Percentiles rank a stretch among this genome's conserved stretches.
Evolutionary conservation across 1,140 invertebrate genomes (phyloP).

Genomic region (Eciton burchellii): DNA sequence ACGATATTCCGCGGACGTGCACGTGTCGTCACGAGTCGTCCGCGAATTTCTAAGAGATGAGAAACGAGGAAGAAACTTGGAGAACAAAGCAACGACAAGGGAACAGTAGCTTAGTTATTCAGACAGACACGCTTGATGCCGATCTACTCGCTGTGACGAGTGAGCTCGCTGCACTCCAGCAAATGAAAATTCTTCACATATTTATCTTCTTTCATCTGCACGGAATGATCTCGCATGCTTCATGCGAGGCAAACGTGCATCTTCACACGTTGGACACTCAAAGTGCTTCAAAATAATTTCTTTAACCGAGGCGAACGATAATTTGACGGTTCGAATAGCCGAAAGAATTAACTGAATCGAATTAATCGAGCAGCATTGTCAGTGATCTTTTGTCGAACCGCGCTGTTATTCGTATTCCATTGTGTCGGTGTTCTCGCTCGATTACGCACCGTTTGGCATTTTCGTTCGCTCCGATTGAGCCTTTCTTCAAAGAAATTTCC

Average conservation of each 20-base stretch:
- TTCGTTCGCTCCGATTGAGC: conserved; percentile 26
- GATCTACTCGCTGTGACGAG: neutral
- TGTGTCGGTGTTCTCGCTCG: conserved; percentile 31
- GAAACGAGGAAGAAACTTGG: neutral
- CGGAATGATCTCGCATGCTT: neutral
- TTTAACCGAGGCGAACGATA: neutral
- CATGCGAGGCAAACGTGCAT: neutral
- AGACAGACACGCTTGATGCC: conserved; percentile 1
- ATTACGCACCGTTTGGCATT: conserved; percentile 8
- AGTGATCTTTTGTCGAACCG: conserved; percentile 11
- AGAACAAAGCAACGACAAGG: neutral
- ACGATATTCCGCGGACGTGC: too few relatives aligned
- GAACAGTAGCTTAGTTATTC: conserved; percentile 24
- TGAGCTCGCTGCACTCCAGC: neutral
- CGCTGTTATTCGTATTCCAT: conserved; percentile 33
- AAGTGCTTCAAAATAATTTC: conserved; percentile 9
- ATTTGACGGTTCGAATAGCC: conserved; percentile 7
- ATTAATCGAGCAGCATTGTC: too few relatives aligned
- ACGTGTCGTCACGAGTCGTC: too few relatives aligned
- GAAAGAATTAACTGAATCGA: conserved; percentile 11
- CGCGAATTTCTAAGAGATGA: conserved; percentile 3
- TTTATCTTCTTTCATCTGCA: neutral
- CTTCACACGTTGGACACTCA: neutral
- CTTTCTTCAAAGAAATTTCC: conserved; percentile 33
- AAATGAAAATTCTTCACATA: conserved; percentile 23